Evolutionary conservation across 2,888 invertebrate genomes (phyloP).

Genomic region (Athripsodes cinereus): DNA sequence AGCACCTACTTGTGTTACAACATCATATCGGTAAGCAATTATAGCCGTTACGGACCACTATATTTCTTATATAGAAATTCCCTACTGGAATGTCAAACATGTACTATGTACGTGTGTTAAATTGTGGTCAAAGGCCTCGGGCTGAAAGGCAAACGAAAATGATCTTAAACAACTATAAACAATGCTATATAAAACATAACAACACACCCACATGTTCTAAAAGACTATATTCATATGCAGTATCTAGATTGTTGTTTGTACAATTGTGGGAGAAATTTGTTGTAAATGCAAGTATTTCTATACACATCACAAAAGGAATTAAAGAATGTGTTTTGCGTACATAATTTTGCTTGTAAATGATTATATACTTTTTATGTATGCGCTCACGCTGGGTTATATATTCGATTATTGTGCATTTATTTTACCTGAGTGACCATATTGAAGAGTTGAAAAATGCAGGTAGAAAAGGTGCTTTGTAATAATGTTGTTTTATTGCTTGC

Average conservation of each 20-base stretch:
- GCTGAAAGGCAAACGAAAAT: constrained; percentile 9
- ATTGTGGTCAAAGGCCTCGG: constrained; percentile 26
- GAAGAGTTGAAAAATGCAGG: too few relatives aligned
- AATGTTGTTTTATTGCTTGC: too few relatives aligned
- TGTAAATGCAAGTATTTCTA: neutral
- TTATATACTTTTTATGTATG: too few relatives aligned
- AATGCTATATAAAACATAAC: neutral
- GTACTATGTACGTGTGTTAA: constrained; percentile 1
- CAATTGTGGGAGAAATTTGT: neutral
- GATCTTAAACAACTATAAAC: neutral
- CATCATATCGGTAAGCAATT: neutral
- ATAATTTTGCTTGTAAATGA: too few relatives aligned
- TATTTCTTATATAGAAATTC: too few relatives aligned
- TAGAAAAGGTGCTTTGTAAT: too few relatives aligned
- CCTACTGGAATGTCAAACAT: constrained; percentile 21
- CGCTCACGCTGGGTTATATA: too few relatives aligned
- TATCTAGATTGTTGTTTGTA: neutral
- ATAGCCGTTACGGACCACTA: constrained; percentile 11
- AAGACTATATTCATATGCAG: neutral
- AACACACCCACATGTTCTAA: neutral
- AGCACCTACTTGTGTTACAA: neutral
- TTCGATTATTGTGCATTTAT: too few relatives aligned
- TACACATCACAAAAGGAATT: too few relatives aligned
- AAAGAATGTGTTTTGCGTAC: too few relatives aligned
- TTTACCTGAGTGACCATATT: too few relatives aligned